Conservation (phyloP, 2,888 invertebrate species). For the Stenolophus ochropezus region DNA sequence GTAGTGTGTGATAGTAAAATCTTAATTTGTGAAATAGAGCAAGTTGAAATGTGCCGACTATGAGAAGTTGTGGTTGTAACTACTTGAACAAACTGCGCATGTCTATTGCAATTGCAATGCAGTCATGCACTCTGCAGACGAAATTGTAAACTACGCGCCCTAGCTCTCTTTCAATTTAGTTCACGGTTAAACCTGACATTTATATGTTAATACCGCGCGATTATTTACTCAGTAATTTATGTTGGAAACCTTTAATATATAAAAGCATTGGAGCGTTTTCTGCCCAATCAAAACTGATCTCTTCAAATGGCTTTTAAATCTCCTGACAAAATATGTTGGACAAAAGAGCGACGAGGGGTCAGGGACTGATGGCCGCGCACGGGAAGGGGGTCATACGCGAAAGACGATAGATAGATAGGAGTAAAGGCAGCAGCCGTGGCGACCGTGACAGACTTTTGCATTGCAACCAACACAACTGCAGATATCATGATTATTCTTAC, state of each 20-base stretch:
- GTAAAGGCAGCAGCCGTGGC: slow-evolving; percentile 27
- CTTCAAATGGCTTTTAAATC: slow-evolving; percentile 53
- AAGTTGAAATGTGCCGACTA: slow-evolving; percentile 32
- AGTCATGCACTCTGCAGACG: slow-evolving; percentile 75
- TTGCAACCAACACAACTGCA: neutral
- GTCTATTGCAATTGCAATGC: slow-evolving; percentile 72
- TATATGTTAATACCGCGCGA: slow-evolving; percentile 70
- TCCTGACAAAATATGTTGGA: neutral
- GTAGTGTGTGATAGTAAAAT: neutral
- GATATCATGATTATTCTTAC: neutral
- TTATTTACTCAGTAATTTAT: slow-evolving; percentile 68
- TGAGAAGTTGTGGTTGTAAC: slow-evolving; percentile 35
- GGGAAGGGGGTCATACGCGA: neutral
- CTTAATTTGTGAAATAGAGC: neutral
- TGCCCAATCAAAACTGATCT: slow-evolving; percentile 52
- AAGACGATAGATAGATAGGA: neutral
- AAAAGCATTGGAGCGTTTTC: slow-evolving; percentile 28
- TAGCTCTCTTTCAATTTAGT: slow-evolving; percentile 68
- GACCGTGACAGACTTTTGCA: slow-evolving; percentile 46
- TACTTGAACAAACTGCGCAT: slow-evolving; percentile 72
- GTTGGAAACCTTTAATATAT: slow-evolving; percentile 64
- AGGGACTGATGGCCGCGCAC: slow-evolving; percentile 11
- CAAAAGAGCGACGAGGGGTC: slow-evolving; percentile 22
- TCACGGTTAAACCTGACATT: slow-evolving; percentile 71
- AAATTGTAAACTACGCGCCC: slow-evolving; percentile 75